phyloP scores from a whole-genome alignment of 2,888 invertebrate species.

The Ligdia adustata region DNA sequence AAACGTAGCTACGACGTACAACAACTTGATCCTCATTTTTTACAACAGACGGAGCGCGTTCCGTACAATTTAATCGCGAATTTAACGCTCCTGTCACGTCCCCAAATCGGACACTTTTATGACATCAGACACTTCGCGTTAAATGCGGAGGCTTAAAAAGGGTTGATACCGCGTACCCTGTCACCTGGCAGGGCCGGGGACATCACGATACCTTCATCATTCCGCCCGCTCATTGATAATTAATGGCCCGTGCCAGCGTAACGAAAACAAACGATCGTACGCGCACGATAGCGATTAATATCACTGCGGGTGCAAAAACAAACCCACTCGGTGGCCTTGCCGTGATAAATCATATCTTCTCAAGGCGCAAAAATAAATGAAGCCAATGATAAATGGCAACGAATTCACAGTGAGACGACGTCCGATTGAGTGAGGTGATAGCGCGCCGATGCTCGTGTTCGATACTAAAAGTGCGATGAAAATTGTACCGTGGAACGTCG shows the following conservation, averaged over 20 bases:
- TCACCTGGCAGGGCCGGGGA: conserved; percentile 79
- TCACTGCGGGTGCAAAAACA: conserved; percentile 81
- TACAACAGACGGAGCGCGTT: conserved; percentile 51
- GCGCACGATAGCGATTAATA: conserved; percentile 83
- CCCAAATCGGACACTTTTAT: conserved; percentile 81
- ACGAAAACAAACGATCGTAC: conserved; percentile 82
- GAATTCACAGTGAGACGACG: conserved; percentile 60
- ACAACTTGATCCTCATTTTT: conserved; percentile 63
- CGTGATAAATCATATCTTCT: conserved; percentile 82
- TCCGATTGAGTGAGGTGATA: conserved; percentile 68
- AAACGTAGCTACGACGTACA: conserved; percentile 43
- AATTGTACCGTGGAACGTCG: conserved; percentile 20
- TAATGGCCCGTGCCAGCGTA: conserved; percentile 79
- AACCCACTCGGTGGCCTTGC: conserved; percentile 74
- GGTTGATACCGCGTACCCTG: conserved; percentile 79
- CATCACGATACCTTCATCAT: conserved; percentile 79
- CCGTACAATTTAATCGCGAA: conserved; percentile 72
- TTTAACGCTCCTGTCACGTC: conserved; percentile 75
- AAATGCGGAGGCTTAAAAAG: conserved; percentile 82
- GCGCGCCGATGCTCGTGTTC: conserved; percentile 44
- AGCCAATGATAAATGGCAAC: conserved; percentile 80
- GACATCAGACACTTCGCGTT: conserved; percentile 80
- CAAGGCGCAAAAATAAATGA: conserved; percentile 83
- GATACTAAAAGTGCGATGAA: conserved; percentile 51
- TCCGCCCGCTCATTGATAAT: conserved; percentile 83